A percentile compares a stretch with the other conserved stretches of the same genome.
phyloP scores from a whole-genome alignment of 2,113 vertebrate species.

The Sphaerodactylus townsendi region DNA sequence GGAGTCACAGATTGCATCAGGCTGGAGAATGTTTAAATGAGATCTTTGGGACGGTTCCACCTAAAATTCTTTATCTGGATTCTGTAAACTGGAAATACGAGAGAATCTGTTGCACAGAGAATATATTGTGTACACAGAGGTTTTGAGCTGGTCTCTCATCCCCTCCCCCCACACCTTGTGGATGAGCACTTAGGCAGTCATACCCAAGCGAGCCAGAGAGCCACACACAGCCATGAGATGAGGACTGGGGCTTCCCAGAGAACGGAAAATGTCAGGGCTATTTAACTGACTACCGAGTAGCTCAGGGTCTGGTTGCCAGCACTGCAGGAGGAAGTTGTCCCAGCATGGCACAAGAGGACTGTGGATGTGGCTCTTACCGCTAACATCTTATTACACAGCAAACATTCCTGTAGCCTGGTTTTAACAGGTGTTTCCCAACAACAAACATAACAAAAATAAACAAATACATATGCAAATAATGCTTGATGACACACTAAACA shows the following conservation, averaged over 20 bases:
- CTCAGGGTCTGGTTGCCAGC: neutral
- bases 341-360: neutral
- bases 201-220: slow-evolving; percentile 24
- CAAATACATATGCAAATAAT: slow-evolving; percentile 71
- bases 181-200: neutral
- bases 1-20: neutral
- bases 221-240: neutral
- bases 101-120: neutral
- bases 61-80: neutral
- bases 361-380: neutral
- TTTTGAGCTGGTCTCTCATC: neutral
- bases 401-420: neutral
- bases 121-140: neutral
- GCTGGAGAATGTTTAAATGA: neutral
- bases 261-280: neutral
- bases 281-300: neutral
- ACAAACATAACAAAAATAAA: slow-evolving; percentile 5
- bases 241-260: neutral
- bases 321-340: neutral
- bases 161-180: neutral
- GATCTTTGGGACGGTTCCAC: neutral
- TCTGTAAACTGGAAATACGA: neutral
- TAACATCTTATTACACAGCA: neutral
- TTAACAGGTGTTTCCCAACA: neutral
- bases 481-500: slow-evolving; percentile 63